Evolutionary conservation across 2,888 invertebrate species (phyloP).

Genomic region (Malachius bipustulatus): DNA sequence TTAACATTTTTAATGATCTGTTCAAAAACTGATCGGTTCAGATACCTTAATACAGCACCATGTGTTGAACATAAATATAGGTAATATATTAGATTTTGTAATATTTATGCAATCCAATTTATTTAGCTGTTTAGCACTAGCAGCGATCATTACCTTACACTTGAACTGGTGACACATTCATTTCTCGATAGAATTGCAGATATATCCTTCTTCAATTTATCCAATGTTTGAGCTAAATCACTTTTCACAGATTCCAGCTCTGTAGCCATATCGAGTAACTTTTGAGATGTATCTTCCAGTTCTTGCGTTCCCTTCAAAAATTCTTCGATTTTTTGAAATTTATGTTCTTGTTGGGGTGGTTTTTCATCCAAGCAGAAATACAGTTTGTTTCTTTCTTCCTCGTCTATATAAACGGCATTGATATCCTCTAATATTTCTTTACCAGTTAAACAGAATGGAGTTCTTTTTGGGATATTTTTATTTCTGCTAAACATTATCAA

Average conservation of each 20-base stretch:
- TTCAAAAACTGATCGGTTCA: no score
- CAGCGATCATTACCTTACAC: no score
- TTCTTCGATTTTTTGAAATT: conserved; percentile 25
- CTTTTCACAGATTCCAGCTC: background rate
- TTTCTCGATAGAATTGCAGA: no score
- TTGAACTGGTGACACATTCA: no score
- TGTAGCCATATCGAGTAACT: background rate
- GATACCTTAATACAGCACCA: no score
- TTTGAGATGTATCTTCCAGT: conserved; percentile 20
- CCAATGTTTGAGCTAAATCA: background rate
- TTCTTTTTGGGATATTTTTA: background rate
- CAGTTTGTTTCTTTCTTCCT: conserved; percentile 24
- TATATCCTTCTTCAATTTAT: conserved; percentile 1
- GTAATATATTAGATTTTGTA: no score
- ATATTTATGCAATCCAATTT: no score
- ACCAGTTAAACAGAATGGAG: background rate
- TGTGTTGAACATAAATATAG: no score
- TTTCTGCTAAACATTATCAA: background rate
- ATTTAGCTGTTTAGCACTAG: no score
- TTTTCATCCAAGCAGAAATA: conserved; percentile 26
- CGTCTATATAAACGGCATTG: conserved; percentile 19
- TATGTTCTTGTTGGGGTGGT: conserved; percentile 22
- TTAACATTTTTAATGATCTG: no score
- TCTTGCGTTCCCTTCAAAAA: conserved; percentile 26
- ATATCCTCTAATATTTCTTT: conserved; percentile 24